phyloP scores from a whole-genome alignment of 2,113 vertebrate species.

The Promerops cafer region DNA sequence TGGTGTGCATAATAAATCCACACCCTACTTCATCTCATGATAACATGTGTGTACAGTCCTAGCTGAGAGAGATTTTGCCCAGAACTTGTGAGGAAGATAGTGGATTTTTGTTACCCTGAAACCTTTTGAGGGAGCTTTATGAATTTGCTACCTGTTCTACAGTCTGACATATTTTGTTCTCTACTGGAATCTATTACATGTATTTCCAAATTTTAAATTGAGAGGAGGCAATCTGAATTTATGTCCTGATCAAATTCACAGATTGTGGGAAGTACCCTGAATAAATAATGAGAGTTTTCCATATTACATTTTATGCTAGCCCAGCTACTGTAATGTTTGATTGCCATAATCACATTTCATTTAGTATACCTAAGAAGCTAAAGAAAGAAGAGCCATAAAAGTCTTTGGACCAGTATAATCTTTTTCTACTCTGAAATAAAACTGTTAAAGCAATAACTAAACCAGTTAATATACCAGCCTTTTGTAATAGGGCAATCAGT shows the following conservation, averaged over 20 bases:
- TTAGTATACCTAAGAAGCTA: neutral
- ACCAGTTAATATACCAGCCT: neutral
- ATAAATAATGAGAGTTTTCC: constrained; percentile 25
- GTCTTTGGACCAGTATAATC: neutral
- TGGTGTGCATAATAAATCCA: neutral
- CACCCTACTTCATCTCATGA: neutral
- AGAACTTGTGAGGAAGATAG: neutral
- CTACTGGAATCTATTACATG: neutral
- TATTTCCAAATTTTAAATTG: neutral
- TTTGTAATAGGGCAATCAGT: neutral
- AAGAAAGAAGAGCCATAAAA: neutral
- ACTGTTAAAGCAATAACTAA: neutral
- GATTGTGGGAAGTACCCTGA: neutral
- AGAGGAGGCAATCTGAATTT: constrained; percentile 6
- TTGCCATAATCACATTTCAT: neutral
- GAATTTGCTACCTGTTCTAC: neutral
- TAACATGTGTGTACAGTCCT: neutral
- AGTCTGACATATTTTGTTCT: neutral
- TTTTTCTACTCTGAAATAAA: neutral
- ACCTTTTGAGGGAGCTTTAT: neutral
- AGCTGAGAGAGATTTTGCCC: neutral
- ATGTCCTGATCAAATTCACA: neutral
- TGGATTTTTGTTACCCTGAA: neutral
- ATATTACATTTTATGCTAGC: neutral
- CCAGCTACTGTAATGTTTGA: neutral